Evolutionary conservation across 1,140 invertebrate genomes (phyloP).

Genomic region (Drosophila carrolli): DNA sequence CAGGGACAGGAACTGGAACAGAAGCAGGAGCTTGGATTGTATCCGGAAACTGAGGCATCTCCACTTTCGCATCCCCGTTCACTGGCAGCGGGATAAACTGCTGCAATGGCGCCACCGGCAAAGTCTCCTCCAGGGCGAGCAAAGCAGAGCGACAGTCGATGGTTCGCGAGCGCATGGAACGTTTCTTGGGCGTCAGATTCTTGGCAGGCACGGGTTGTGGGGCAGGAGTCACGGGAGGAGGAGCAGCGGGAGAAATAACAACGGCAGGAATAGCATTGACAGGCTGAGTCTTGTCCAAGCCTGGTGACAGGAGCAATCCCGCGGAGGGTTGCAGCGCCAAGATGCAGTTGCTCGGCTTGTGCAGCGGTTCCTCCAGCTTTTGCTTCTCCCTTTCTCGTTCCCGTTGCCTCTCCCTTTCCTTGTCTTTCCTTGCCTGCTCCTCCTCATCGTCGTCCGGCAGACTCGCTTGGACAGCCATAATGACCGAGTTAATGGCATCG

Average conservation of each 20-base stretch:
- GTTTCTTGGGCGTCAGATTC: conserved; percentile 64
- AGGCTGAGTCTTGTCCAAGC: not conserved
- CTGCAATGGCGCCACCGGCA: not conserved
- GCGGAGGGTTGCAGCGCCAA: not conserved
- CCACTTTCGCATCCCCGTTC: conserved; percentile 11
- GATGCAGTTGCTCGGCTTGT: conserved; percentile 6
- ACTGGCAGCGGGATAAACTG: conserved; percentile 1
- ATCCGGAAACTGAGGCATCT: not conserved
- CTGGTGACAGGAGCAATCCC: not conserved
- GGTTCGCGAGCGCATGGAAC: conserved; percentile 71
- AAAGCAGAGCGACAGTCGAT: conserved; percentile 66
- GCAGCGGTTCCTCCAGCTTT: conserved; percentile 14
- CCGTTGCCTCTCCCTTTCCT: conserved; percentile 9
- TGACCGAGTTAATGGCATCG: conserved; percentile 80
- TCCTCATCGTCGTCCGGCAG: conserved; percentile 59
- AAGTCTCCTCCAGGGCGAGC: conserved; percentile 17
- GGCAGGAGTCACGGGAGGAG: not conserved
- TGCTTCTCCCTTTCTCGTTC: conserved; percentile 12
- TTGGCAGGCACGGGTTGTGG: conserved; percentile 17
- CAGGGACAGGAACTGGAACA: not conserved
- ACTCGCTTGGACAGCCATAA: conserved; percentile 74
- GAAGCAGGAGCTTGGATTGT: not conserved
- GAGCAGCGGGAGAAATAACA: not conserved
- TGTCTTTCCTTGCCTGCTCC: conserved; percentile 12
- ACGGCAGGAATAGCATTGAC: not conserved